Evolutionary conservation across 1,140 invertebrate genomes (phyloP), one percentile per base, ranked within the genome.

Genomic region (Lordiphosa mommai): DNA sequence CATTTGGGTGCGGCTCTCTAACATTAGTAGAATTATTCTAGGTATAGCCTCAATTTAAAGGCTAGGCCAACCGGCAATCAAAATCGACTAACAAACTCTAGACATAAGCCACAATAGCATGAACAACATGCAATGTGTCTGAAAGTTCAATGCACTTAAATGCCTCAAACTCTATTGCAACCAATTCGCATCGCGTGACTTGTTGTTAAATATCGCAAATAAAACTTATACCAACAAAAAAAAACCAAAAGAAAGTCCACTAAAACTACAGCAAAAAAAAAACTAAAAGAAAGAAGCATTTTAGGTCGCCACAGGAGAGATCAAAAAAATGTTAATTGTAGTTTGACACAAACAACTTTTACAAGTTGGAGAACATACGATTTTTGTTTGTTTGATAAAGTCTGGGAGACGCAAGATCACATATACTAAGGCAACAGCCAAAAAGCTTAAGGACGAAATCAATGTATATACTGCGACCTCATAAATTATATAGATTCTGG

Each of bases 71-170:
- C 16, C 47, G 43, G 29, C 52, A 61, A 67, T 67, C 52, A 71
- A 61, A 61, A 67, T 71, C 47, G 40, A 49, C 61, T 46, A 43
- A 10, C 47, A 61, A 56, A 52, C 36, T 33, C 29, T 44, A 55
- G 23, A 30, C 27, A 30, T 8, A 27, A 46, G 10, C 5, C 13
- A 34, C 23, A 37, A n/a, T 20, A 3, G 12, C 9, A 32, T 10
- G 13, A 13, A 47, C 38, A 41, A 41, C 44, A 47, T 47, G 44
- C 44, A 47, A 47, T 29, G 29, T 47, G 30, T 33, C 44, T 34
- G 7, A 20, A 65, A 43, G 66, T 70, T 70, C 66, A 70, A 66
- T 66, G 66, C 61, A 70, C 66, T 70, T 55, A 33, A 49, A 20
- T 33, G 32, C 23, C 23, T 40, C 43, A 34, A 23, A 47, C 37